Base-by-base conservation (phyloP, 2,888 invertebrate species). In the Drosophila birchii region DNA sequence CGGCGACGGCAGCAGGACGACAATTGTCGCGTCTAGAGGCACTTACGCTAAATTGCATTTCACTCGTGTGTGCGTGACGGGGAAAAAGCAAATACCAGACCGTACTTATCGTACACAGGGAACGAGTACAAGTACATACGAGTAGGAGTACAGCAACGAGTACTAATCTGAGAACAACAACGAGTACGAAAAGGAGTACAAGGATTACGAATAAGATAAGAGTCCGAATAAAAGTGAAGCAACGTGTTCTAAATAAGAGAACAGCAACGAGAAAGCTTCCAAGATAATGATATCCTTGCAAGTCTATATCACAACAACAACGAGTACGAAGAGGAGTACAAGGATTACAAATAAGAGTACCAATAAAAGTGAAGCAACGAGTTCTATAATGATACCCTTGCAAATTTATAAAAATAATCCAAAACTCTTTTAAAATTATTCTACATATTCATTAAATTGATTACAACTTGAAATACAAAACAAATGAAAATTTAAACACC, bases 21-120 rank as follows among this genome's bases (percentile, higher is more conserved):
- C 86, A 80, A 80, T 88, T 83, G 83, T 76, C 86, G 88, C 83
- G 81, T 82, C 86, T 80, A 76, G 86, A 78, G 88, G 60, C 84
- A 88, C 88, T 84, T 81, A 76, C 67, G 70, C 79, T 79, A 81
- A 88, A 86, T 86, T 83, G 86, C 88, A 81, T 82, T 82, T 87
- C 88, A 82, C 86, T 82, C 80, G 53, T 71, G 70, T 61, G 71
- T 62, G 55, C 32, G 60, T 55, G 44, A 16, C 41, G 34, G 47
- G 49, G 53, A 58, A 53, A 74, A 57, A 55, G 54, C 70, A 68
- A 57, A 69, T 76, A 76, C 32, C 49, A 71, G 32, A 56, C 45
- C 34, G 68, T 49, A 69, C 69, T 43, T 41, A 47, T 23, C 54
- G 34, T 6, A n/a, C 38, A 32, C 36, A 59, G 44, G 23, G 38